Conservation (phyloP, 2,113 vertebrate species). For the Ursus arctos region DNA sequence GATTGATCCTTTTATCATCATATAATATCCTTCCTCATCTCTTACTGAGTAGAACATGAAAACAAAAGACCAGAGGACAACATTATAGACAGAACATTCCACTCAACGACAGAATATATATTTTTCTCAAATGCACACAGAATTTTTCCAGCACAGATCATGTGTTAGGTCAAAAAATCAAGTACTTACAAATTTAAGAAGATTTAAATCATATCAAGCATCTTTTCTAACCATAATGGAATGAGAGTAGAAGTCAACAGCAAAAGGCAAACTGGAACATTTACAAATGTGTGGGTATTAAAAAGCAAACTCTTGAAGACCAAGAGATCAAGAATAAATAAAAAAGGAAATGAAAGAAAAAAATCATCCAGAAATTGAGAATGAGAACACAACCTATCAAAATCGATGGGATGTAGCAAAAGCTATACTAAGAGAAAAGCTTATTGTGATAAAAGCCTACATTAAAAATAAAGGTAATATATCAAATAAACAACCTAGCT, state of each 20-base stretch:
- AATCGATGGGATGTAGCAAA: not conserved
- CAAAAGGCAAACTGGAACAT: not conserved
- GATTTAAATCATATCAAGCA: not conserved
- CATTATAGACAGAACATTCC: not conserved
- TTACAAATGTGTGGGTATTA: not conserved
- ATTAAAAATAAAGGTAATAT: not conserved
- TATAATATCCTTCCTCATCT: not conserved
- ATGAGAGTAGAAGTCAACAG: not conserved
- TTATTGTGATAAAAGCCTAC: not conserved
- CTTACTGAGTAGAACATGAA: constrained; percentile 20
- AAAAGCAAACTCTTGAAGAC: not conserved
- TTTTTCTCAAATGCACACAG: not conserved
- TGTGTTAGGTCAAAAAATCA: not conserved
- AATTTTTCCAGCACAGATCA: not conserved
- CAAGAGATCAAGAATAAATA: not conserved
- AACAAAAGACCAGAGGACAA: not conserved
- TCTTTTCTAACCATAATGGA: not conserved
- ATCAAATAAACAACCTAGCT: not conserved
- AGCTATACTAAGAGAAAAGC: not conserved
- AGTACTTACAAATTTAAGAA: not conserved
- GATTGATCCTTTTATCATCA: not conserved
- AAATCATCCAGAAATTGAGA: not conserved
- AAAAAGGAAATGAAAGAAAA: not conserved
- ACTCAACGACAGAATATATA: not conserved
- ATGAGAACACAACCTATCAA: not conserved